Base-by-base conservation (phyloP, 2,888 invertebrate species). In the Marasmarcha lunaedactyla region DNA sequence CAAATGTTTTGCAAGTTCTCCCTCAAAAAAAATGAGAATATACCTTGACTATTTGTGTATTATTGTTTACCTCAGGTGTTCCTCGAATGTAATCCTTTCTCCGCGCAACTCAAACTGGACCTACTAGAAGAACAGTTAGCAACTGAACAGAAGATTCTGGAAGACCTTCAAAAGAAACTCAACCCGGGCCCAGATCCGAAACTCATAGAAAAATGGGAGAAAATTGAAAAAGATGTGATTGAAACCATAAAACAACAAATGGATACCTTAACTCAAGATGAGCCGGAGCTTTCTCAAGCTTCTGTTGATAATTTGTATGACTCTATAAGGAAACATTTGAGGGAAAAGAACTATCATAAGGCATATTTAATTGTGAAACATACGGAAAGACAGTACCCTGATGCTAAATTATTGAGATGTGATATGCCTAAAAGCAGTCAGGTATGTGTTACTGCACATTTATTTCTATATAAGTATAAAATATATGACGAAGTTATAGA, bases 31-130 rank as follows among this genome's bases (percentile, higher is more conserved):
- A n/a, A n/a, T n/a, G n/a, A n/a, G n/a, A n/a, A n/a, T n/a, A n/a
- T n/a, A n/a, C n/a, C n/a, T n/a, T n/a, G n/a, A n/a, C n/a, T n/a
- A n/a, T n/a, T n/a, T n/a, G n/a, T n/a, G n/a, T n/a, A n/a, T n/a
- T n/a, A n/a, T n/a, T n/a, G n/a, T n/a, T n/a, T n/a, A n/a, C n/a
- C n/a, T 37, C 70, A 88, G 74, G 84, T 89, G 11, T 90, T 97
- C 63, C 73, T 98, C 33, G 89, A 93, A 63, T 87, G 89, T 48
- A 97, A 98, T 78, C 92, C 94, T 2, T 97, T 90, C 69, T 90
- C 92, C n/a, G 89, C 90, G 0, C 89, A 89, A 76, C 85, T 91
- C 52, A 83, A 78, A 52, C 59, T 76, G 11, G 78, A 85, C 54
- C 68, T 87, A 42, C 70, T 92, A 27, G 79, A 87, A 52, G 78